A percentile compares a stretch with the other conserved stretches of the same genome.
Conservation (phyloP, 2,888 invertebrate species). For the Lepidochitona cinerea region DNA sequence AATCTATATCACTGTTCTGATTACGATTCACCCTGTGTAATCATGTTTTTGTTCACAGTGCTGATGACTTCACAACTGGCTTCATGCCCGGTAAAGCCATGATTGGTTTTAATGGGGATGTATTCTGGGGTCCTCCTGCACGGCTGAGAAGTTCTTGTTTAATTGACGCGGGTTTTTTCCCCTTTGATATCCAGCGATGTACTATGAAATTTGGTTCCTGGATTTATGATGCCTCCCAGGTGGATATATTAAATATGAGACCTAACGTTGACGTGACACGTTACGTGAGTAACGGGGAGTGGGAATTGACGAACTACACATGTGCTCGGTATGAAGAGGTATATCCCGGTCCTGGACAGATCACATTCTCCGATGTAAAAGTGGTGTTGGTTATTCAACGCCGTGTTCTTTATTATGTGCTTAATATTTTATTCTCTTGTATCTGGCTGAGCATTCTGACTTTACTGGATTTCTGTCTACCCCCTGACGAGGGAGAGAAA, state of each 20-base stretch:
- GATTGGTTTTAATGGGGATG: constrained; percentile 73
- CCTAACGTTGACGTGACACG: constrained; percentile 52
- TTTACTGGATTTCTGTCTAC: constrained; percentile 71
- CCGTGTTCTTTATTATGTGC: constrained; percentile 69
- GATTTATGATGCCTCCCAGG: constrained; percentile 64
- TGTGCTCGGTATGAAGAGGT: constrained; percentile 58
- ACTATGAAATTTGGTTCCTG: constrained; percentile 68
- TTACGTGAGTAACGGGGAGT: constrained; percentile 66
- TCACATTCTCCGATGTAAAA: constrained; percentile 69
- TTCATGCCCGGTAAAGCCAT: constrained; percentile 75
- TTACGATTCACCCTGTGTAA: too few species aligned
- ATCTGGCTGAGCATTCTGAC: constrained; percentile 72
- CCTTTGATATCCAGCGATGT: constrained; percentile 67
- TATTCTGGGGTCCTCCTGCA: constrained; percentile 75
- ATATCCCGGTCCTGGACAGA: constrained; percentile 57
- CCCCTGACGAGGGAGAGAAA: constrained; percentile 72
- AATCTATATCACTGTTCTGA: too few species aligned
- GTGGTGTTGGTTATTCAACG: constrained; percentile 72
- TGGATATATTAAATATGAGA: constrained; percentile 69
- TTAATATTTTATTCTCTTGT: constrained; percentile 72
- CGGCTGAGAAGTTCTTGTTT: constrained; percentile 74
- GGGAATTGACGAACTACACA: constrained; percentile 53
- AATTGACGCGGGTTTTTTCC: constrained; percentile 70
- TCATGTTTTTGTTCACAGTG: constrained; percentile 66
- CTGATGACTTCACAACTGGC: constrained; percentile 74